Percentiles rank a stretch among this genome's conserved stretches.
Conservation (phyloP, 2,888 invertebrate genomes). For the Torymus tubicola region DNA sequence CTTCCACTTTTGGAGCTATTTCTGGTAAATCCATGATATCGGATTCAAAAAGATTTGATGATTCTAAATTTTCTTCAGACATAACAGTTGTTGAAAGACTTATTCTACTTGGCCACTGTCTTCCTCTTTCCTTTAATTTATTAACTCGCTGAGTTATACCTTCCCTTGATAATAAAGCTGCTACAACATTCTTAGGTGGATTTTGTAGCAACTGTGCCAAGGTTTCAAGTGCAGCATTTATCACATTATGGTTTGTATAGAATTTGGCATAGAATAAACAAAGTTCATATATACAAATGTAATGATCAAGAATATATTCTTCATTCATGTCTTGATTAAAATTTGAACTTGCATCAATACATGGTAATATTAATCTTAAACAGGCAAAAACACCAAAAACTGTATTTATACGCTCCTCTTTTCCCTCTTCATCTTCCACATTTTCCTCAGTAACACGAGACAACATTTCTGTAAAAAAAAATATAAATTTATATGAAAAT, state of each 20-base stretch:
- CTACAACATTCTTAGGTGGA: conserved; percentile 76
- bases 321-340: conserved; percentile 60
- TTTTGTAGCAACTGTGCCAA: conserved; percentile 78
- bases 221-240: conserved; percentile 90
- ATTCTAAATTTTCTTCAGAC: conserved; percentile 64
- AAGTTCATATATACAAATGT: conserved; percentile 85
- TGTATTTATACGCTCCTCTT: conserved; percentile 70
- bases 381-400: conserved; percentile 84
- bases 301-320: conserved; percentile 65
- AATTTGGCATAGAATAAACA: conserved; percentile 83
- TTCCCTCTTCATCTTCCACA: conserved; percentile 48
- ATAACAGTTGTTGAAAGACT: conserved; percentile 66
- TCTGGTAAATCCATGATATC: conserved; percentile 65
- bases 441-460: conserved; percentile 56
- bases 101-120: conserved; percentile 63
- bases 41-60: conserved; percentile 66
- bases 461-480: conserved; percentile 59
- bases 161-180: conserved; percentile 75
- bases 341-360: conserved; percentile 70
- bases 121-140: conserved; percentile 58
- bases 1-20: conserved; percentile 68
- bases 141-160: conserved; percentile 73
- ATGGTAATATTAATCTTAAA: conserved; percentile 81
- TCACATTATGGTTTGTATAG: conserved; percentile 89
- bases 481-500: conserved; percentile 18